These are phyloP conservation scores for Listronotus oregonensis DNA, from an alignment of 1,140 invertebrate genomes.

Conservation along the genomic window DNA sequence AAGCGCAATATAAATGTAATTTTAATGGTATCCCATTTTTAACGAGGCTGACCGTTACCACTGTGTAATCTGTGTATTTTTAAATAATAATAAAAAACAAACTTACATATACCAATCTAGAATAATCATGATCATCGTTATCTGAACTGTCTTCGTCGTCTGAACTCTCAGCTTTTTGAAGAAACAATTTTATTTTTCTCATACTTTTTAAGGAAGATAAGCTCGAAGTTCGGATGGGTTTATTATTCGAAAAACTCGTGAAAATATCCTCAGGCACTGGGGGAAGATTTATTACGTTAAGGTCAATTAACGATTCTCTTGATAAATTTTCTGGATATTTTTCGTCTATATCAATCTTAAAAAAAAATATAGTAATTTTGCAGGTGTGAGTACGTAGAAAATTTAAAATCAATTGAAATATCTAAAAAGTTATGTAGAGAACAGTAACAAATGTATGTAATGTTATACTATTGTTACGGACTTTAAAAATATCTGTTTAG, in stretches of 20 bases:
- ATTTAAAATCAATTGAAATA: too few relatives aligned
- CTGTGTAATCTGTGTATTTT: too few relatives aligned
- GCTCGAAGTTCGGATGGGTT: conserved; percentile 53
- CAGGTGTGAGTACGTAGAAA: too few relatives aligned
- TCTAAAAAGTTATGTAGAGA: too few relatives aligned
- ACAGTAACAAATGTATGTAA: too few relatives aligned
- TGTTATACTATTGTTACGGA: too few relatives aligned
- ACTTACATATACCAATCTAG: conserved; percentile 37
- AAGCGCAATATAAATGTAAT: too few relatives aligned
- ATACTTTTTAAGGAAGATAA: conserved; percentile 56
- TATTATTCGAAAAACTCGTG: conserved; percentile 48
- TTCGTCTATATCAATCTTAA: conserved; percentile 52
- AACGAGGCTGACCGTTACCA: too few relatives aligned
- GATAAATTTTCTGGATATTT: conserved; percentile 57
- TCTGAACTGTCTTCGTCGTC: conserved; percentile 54
- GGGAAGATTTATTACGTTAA: conserved; percentile 54
- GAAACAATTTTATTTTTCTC: conserved; percentile 54
- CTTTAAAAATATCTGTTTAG: too few relatives aligned
- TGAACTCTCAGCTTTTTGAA: conserved; percentile 54
- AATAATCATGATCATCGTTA: conserved; percentile 50
- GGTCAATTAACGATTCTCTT: conserved; percentile 54
- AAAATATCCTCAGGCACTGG: conserved; percentile 57
- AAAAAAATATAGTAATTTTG: background rate
- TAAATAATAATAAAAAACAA: too few relatives aligned
- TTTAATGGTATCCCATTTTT: too few relatives aligned